Base-by-base conservation (phyloP, 2,888 invertebrate species). In the Calliphora vomitoria region DNA sequence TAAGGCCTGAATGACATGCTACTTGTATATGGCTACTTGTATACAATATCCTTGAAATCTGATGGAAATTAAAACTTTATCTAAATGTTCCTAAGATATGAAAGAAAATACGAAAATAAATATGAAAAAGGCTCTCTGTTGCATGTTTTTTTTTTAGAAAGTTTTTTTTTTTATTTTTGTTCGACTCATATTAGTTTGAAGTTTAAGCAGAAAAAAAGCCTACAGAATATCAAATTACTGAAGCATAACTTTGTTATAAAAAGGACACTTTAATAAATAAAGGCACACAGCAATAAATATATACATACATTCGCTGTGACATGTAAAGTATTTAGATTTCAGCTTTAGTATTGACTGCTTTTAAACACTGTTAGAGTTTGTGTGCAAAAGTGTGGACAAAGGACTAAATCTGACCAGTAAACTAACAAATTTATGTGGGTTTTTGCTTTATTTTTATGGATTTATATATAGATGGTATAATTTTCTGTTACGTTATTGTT, bases 41-140 rank as follows among this genome's bases (percentile, higher is more conserved):
- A 8, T 6, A 58, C 35, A 66, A 62, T 11, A 55, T 60, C 44
- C 60, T 47, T 25, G 15, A 60, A 82, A 64, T 60, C 66, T 74
- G 78, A 79, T 66, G 60, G 66, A 85, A 83, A 82, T 80, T 78
- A 82, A 82, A 88, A 85, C 18, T 38, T 82, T 71, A 75, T 75
- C n/a, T 58, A 38, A 76, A 68, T 62, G 20, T 31, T 41, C 18
- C 10, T 8, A 35, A 18, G 18, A 41, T 25, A 64, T 20, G 53
- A 18, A 8, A 11, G 8, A 35, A n/a, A 76, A 75, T n/a, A n/a
- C n/a, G n/a, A 58, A 47, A 15, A 66, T 6, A 60, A 44, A 68
- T 25, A 38, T 71, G 10, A 50, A 13, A 50, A 50, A n/a, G 50
- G 20, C 55, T 55, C 8, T 55, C 8, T 60, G 60, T 60, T 5